A percentile compares a stretch with the other conserved stretches of the same genome.
phyloP scores from a whole-genome alignment of 2,113 vertebrate species.

The cat (Felis catus) region DNA sequence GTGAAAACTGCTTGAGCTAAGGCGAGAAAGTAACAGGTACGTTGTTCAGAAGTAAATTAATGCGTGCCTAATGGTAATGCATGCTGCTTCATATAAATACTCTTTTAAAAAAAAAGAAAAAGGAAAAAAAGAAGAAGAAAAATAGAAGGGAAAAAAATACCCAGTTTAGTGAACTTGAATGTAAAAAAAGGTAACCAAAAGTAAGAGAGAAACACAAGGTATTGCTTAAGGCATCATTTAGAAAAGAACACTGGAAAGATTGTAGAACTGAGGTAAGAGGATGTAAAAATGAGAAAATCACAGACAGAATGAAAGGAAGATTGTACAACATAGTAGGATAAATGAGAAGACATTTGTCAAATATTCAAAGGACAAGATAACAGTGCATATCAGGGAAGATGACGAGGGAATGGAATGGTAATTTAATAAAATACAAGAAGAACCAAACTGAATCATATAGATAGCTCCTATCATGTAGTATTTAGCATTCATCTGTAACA shows the following conservation, averaged over 20 bases:
- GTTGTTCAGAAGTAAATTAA: conserved; percentile 71
- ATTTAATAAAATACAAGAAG: conserved; percentile 44
- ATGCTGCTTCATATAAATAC: conserved; percentile 64
- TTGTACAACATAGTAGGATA: conserved; percentile 23
- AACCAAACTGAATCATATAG: background rate
- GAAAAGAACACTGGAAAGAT: conserved; percentile 36
- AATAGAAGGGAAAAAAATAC: conserved; percentile 19
- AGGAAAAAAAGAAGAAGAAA: background rate
- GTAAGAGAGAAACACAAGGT: conserved; percentile 41
- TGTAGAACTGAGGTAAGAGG: conserved; percentile 24
- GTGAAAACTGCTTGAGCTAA: conserved; percentile 61
- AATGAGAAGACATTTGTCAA: conserved; percentile 72
- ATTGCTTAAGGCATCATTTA: conserved; percentile 21
- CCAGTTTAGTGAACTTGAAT: conserved; percentile 50
- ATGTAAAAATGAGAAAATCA: conserved; percentile 66
- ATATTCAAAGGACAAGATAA: conserved; percentile 49
- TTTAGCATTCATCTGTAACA: background rate
- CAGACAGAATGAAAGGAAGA: conserved; percentile 59
- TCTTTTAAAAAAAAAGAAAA: background rate
- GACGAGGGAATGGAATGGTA: background rate
- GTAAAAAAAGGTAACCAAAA: conserved; percentile 63
- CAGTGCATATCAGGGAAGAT: background rate
- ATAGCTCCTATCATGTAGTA: background rate
- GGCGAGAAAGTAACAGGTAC: conserved; percentile 64
- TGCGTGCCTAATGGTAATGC: conserved; percentile 49